Evolutionary conservation across 2,113 vertebrate genomes (phyloP), one percentile per base, ranked within the genome.

Genomic region (Prinia subflava): DNA sequence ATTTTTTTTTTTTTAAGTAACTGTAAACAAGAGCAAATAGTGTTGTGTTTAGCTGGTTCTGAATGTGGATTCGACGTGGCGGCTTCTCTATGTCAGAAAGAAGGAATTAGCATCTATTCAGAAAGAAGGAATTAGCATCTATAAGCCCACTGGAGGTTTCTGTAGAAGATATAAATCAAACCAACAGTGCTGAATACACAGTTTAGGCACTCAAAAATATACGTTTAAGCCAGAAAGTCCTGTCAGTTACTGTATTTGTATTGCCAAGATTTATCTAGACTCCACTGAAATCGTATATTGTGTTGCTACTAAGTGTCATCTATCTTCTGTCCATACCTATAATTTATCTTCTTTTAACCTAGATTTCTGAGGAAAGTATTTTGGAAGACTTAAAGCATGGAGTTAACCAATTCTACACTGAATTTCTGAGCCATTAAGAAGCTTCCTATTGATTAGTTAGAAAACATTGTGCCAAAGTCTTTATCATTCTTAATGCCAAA

Each of bases 71-170:
- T 97, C 97, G 94, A 96, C 84, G 37, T 69, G 74, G 92, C 96
- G 95, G 92, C 95, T 97, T 97, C 89, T 94, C 85, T 96, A n/a
- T 96, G 91, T 97, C 96, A 96, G 89, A 93, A 80, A 97, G 84
- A 96, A 96, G 88, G 94, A 96, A 97, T 97, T 96, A 97, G 90
- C 94, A 96, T 96, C 92, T 98, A 49, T 97, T 97, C 96, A 96
- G 89, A 93, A 80, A 97, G 84, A 96, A 96, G 88, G 94, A 96
- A 97, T 97, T 96, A 97, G 90, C 94, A 96, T 96, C 92, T 98
- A 49, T 97, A 94, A 97, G 92, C 81, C 71, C 89, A 86, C 68
- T 77, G 94, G 75, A 96, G 92, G 83, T 97, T 97, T 95, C 89
- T 75, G 83, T 73, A 80, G 89, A 96, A 94, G 83, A 63, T 81